Evolutionary conservation across 1,140 invertebrate species (phyloP).

Genomic region (Pemphigus obesinymphae): DNA sequence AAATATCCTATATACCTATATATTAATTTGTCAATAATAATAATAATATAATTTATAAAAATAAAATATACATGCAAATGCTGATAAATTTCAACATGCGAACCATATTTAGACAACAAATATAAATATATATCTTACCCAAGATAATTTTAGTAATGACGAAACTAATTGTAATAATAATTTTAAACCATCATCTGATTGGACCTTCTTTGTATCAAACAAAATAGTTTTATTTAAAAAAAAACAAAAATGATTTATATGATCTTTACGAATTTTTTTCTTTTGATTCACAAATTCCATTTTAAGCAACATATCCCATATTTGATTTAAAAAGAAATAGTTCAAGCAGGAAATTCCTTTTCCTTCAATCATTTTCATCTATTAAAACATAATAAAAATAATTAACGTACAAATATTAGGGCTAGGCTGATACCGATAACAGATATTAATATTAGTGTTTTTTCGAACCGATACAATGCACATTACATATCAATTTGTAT

Average conservation of each 20-base stretch:
- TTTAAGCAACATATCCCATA: not conserved
- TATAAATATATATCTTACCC: conserved; percentile 4
- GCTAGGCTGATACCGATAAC: too few relatives aligned
- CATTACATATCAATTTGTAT: too few relatives aligned
- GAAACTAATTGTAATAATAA: not conserved
- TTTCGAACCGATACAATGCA: too few relatives aligned
- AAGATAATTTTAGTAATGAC: not conserved
- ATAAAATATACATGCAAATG: too few relatives aligned
- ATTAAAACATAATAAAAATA: not conserved
- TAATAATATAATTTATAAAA: too few relatives aligned
- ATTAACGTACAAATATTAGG: too few relatives aligned
- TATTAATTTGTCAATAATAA: too few relatives aligned
- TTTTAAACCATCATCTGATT: not conserved
- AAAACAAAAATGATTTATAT: conserved; percentile 1
- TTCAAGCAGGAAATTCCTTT: too few relatives aligned
- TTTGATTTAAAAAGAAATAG: not conserved
- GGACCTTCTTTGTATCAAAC: not conserved
- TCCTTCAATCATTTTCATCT: not conserved
- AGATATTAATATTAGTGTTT: too few relatives aligned
- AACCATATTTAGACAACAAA: not conserved
- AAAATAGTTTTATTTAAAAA: not conserved
- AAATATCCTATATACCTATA: too few relatives aligned
- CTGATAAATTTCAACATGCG: too few relatives aligned
- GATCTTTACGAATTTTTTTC: not conserved
- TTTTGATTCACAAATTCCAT: not conserved